Evolutionary conservation across 2,113 vertebrate species (phyloP).

Genomic region (Albula glossodonta): DNA sequence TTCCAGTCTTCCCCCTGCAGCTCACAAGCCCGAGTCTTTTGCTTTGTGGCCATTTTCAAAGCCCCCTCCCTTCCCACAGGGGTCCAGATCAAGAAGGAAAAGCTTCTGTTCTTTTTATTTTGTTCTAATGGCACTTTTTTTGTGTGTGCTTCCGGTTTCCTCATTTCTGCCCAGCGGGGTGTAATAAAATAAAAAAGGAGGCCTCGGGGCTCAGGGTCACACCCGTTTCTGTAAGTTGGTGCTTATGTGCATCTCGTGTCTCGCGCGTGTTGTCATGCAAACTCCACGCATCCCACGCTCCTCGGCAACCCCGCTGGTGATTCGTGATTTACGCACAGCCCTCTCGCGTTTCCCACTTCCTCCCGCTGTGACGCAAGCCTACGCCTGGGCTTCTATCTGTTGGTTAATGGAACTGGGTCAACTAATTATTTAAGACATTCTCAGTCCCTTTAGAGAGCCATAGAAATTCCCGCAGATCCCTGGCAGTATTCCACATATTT

Average conservation of each 20-base stretch:
- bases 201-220: not conserved
- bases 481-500: no score
- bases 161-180: not conserved
- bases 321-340: not conserved
- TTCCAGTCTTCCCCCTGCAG: not conserved
- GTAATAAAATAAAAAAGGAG: not conserved
- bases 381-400: no score
- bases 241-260: not conserved
- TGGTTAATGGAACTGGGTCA: no score
- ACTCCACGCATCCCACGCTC: no score
- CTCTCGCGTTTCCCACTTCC: no score
- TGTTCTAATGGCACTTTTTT: not conserved
- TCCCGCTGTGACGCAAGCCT: no score
- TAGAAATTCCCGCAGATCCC: no score
- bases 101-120: not conserved
- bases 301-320: not conserved
- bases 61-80: not conserved
- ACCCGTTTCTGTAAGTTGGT: not conserved
- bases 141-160: not conserved
- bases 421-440: no score
- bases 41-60: not conserved
- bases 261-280: not conserved
- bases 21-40: not conserved
- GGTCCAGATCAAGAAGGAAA: not conserved
- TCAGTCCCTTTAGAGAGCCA: no score